Base-by-base conservation (phyloP, 1,140 invertebrate genomes). In the Drosophila melanica region DNA sequence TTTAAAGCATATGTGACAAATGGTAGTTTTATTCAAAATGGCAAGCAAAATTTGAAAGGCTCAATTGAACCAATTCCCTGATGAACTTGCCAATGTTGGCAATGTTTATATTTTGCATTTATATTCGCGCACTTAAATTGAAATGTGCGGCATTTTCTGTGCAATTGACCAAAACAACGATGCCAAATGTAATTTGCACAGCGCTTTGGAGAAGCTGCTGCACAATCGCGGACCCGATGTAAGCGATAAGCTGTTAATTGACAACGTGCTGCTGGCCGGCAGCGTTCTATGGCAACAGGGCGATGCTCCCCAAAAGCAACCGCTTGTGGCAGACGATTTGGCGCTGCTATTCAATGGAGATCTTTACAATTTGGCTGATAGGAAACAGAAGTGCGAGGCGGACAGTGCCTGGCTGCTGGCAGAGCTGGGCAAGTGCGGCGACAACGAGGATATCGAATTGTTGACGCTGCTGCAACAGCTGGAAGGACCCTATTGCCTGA, bases 261-360 rank as follows among this genome's bases (percentile, higher is more conserved):
- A 69, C 39, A 59, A 60, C 18, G 33, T 90, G 4, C 35, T 94
- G 93, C 94, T 87, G 92, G 93, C 23, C 93, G 93, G 92, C 93
- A 96, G 37, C 23, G 84, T 87, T 1, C 92, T 97, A 63, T 96
- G 96, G 94, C 94, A 95, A 74, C 95, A 96, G 92, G 96, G 96
- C 10, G 27, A 71, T 2, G 23, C 89, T 9, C 68, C 93, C 18
- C 92, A 90, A 39, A 58, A 75, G 45, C 96, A 97, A 91, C 96
- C 96, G 4, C 54, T 93, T 23, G 92, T 94, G 89, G 70, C 80
- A 3, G 75, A 92, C 44, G 93, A 94, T 27, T 95, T 95, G 80
- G 80, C 94, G 63, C 90, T 97, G 41, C 82, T 96, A 11, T 98
- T 96, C 94, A 98, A 98, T 93, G 97, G 96, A 57, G 96, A 98